These are phyloP conservation scores for Neotoma lepida DNA, from an alignment of 2,113 vertebrate genomes.

Conservation along the genomic window DNA sequence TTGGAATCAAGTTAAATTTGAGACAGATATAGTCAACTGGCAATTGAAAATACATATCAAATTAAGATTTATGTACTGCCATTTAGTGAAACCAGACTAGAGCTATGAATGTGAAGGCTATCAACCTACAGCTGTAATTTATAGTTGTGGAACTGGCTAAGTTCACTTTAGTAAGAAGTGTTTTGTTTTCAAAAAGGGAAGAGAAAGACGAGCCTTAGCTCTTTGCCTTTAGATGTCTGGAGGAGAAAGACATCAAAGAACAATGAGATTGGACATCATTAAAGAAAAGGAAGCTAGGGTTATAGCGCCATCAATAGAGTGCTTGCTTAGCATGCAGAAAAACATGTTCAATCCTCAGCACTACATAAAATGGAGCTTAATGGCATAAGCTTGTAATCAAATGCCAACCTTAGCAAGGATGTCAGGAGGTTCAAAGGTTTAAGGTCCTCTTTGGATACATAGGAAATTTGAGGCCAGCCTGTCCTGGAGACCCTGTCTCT, in stretches of 20 bases:
- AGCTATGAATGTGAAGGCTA: not conserved
- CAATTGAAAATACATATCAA: not conserved
- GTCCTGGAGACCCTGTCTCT: not conserved
- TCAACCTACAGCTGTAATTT: not conserved
- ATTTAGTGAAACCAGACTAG: not conserved
- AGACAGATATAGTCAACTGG: not conserved
- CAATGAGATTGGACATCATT: not conserved
- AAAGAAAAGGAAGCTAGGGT: not conserved
- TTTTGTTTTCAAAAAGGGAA: not conserved
- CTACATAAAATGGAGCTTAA: not conserved
- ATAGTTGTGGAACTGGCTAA: not conserved
- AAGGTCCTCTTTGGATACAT: not conserved
- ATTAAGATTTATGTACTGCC: not conserved
- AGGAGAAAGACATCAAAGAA: not conserved
- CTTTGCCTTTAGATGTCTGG: not conserved
- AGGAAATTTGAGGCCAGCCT: not conserved
- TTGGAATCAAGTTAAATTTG: not conserved
- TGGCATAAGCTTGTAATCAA: not conserved
- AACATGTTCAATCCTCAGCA: not conserved
- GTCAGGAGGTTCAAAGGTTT: not conserved
- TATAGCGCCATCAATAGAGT: not conserved
- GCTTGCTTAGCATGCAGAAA: not conserved
- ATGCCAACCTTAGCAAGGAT: no score
- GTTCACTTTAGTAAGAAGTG: not conserved
- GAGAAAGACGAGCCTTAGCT: not conserved